Evolutionary conservation across 2,113 vertebrate genomes (phyloP).

Genomic region (Sitta europaea): DNA sequence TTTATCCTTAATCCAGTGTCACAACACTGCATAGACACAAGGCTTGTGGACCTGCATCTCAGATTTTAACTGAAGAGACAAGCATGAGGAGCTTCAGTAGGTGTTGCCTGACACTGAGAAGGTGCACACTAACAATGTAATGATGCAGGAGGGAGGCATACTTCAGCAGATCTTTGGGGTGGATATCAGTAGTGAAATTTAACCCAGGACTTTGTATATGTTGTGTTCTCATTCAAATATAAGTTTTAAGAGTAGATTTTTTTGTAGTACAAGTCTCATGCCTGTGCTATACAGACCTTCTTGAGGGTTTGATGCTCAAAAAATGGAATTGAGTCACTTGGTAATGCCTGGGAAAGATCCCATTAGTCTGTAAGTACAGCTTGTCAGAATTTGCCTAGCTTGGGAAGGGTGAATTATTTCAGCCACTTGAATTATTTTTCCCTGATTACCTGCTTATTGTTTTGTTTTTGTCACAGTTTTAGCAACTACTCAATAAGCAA

Average conservation of each 20-base stretch:
- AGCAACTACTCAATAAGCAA: not conserved
- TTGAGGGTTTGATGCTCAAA: not conserved
- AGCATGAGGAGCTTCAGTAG: not conserved
- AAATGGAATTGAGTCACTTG: not conserved
- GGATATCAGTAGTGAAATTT: not conserved
- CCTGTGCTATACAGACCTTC: not conserved
- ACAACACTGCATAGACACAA: not conserved
- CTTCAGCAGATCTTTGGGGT: not conserved
- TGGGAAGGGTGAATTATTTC: not conserved
- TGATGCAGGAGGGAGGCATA: not conserved
- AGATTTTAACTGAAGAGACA: not conserved
- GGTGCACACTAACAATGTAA: accelerated
- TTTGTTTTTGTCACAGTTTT: not conserved
- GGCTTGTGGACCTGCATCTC: not conserved
- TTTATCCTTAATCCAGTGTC: not conserved
- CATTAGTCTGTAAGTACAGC: not conserved
- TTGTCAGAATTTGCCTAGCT: not conserved
- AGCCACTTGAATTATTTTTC: not conserved
- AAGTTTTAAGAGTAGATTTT: not conserved
- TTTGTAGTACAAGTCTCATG: not conserved
- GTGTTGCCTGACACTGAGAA: not conserved
- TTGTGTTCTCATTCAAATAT: not conserved
- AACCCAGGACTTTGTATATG: not conserved
- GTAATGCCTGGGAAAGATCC: not conserved
- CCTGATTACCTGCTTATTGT: not conserved